Conservation (phyloP, 2,888 invertebrate genomes). For the Craniophora ligustri region DNA sequence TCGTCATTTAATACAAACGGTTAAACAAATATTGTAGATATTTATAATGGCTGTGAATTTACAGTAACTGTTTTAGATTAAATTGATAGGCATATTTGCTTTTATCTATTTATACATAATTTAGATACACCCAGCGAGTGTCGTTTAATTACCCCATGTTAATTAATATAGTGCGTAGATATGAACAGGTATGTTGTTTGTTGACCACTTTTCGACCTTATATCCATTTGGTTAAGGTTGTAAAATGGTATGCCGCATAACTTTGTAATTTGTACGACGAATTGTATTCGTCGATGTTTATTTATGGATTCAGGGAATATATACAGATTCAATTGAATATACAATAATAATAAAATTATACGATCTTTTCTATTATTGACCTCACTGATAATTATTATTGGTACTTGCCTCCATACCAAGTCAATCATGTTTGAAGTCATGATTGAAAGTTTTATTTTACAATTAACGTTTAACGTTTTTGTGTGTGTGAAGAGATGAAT, state of each 20-base stretch:
- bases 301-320: too few species aligned
- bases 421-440: too few species aligned
- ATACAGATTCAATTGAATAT: too few species aligned
- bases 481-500: too few species aligned
- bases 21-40: too few species aligned
- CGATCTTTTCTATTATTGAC: too few species aligned
- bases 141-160: constrained; percentile 16
- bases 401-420: too few species aligned
- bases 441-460: too few species aligned
- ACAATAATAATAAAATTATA: too few species aligned
- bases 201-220: not conserved
- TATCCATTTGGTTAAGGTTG: not conserved
- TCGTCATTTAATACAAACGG: too few species aligned
- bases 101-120: constrained; percentile 18
- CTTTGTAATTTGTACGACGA: not conserved
- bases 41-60: constrained; percentile 16
- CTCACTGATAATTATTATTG: too few species aligned
- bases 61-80: constrained; percentile 6
- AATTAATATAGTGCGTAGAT: constrained; percentile 9
- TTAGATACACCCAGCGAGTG: constrained; percentile 4
- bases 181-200: not conserved
- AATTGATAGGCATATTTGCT: constrained; percentile 23
- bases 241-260: not conserved
- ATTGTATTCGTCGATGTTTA: not conserved
- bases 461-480: too few species aligned